These are phyloP conservation scores for Crypturellus tataupa DNA, from an alignment of 2,797 vertebrate genomes.

Conservation along the genomic window DNA sequence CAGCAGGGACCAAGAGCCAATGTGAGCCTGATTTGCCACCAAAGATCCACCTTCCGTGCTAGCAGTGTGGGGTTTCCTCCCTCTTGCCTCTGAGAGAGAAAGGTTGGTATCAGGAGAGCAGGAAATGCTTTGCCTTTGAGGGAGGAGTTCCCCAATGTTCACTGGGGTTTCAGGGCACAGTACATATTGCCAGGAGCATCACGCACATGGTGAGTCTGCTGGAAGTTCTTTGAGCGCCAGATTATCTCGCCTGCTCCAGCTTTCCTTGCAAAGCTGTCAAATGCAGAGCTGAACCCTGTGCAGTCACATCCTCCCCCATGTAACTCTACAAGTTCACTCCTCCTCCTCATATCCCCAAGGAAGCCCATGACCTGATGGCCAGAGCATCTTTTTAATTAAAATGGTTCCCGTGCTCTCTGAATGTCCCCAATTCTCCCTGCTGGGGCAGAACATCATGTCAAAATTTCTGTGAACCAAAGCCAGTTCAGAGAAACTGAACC, in stretches of 20 bases:
- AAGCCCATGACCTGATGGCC: neutral
- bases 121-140: neutral
- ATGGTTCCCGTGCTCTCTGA: neutral
- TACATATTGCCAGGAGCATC: neutral
- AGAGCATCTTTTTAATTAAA: slow-evolving; percentile 45
- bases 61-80: neutral
- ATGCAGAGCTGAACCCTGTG: neutral
- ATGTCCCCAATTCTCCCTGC: neutral
- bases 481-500: neutral
- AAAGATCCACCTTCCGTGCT: neutral
- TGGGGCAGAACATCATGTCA: neutral
- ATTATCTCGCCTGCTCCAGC: neutral
- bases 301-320: rapidly evolving
- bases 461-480: neutral
- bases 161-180: neutral
- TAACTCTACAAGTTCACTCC: neutral
- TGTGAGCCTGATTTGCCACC: neutral
- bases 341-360: neutral
- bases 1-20: neutral
- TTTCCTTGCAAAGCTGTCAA: neutral
- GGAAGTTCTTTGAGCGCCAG: neutral
- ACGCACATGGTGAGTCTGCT: rapidly evolving
- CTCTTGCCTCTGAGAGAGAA: neutral
- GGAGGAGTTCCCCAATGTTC: neutral
- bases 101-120: neutral